Base-by-base conservation (phyloP, 2,888 invertebrate species). In the Tupiocoris notatus region DNA sequence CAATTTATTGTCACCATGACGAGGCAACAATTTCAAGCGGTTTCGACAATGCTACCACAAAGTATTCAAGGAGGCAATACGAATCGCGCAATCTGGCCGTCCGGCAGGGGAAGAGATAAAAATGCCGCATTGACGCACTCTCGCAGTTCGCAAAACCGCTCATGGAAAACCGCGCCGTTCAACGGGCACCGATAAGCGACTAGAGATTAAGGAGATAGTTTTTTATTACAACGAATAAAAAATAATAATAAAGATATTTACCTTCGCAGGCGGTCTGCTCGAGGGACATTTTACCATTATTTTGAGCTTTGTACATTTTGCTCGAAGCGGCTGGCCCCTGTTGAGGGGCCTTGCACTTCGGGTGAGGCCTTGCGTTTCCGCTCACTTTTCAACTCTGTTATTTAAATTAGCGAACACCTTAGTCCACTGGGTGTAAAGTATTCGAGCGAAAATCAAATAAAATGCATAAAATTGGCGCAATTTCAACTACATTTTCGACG, bases 201-300 rank as follows among this genome's bases (percentile, higher is more conserved):
- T n/a, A n/a, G n/a, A n/a, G n/a, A n/a, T n/a, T n/a, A n/a, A n/a
- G n/a, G 18, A 12, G 18, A 16, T 18, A 9, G n/a, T n/a, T n/a
- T n/a, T n/a, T n/a, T n/a, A n/a, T n/a, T n/a, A n/a, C n/a, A n/a
- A 61, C 61, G 7, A 61, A 61, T 17, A 16, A 17, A 17, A 7
- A 9, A 9, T 61, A 17, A 17, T 17, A 54, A 39, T 39, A 39
- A 39, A 39, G 12, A 39, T 39, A 39, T 39, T 86, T 88, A 93
- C 94, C 94, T 89, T 95, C 95, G 85, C 94, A 95, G 80, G 94
- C 94, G 61, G 94, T 94, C 86, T 94, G 94, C 86, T 95, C 94
- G 82, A 94, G 84, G 80, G 92, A 92, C 92, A 92, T 92, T 70
- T 77, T 77, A n/a, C 77, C 77, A 76, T 61, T 66, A 57, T 73